A percentile compares a stretch with the other conserved stretches of the same genome.
phyloP scores from a whole-genome alignment of 2,797 vertebrate species.

The Setipinna tenuifilis region DNA sequence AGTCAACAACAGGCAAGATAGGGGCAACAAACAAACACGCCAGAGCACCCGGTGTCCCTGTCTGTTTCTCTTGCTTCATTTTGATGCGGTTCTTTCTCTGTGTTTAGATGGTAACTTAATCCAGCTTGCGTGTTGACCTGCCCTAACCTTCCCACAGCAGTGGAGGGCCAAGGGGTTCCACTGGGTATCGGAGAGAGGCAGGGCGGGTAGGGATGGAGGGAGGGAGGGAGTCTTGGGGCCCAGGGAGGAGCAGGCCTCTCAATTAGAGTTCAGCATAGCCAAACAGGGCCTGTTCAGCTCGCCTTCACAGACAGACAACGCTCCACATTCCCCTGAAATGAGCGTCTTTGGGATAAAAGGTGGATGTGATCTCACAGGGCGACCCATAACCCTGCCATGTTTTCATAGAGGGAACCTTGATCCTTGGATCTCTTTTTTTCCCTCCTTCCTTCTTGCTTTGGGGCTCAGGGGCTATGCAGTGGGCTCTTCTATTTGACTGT shows the following conservation, averaged over 20 bases:
- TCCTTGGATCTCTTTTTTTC: constrained; percentile 55
- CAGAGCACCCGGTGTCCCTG: background rate
- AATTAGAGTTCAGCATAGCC: constrained; percentile 18
- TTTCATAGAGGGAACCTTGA: constrained; percentile 73
- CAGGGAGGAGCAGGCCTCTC: background rate
- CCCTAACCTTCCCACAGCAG: constrained; percentile 71
- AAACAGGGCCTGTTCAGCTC: background rate
- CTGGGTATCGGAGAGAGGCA: constrained; percentile 1
- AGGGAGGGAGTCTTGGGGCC: background rate
- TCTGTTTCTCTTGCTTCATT: background rate
- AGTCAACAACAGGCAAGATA: background rate
- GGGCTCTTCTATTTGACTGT: background rate
- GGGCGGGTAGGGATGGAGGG: background rate
- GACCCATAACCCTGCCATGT: constrained; percentile 76
- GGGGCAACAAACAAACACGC: background rate
- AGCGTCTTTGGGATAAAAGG: constrained; percentile 78
- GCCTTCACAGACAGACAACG: constrained; percentile 65
- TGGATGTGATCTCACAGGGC: constrained; percentile 69
- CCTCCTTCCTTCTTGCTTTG: too few species aligned
- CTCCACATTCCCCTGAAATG: constrained; percentile 76
- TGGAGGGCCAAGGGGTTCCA: constrained; percentile 27
- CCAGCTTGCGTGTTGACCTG: constrained; percentile 64
- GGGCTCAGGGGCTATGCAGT: constrained; percentile 29
- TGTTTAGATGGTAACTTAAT: constrained; percentile 72
- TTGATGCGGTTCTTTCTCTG: constrained; percentile 46